These are phyloP conservation scores for Recurvirostra avosetta DNA, from an alignment of 2,113 vertebrate species.

Conservation along the genomic window DNA sequence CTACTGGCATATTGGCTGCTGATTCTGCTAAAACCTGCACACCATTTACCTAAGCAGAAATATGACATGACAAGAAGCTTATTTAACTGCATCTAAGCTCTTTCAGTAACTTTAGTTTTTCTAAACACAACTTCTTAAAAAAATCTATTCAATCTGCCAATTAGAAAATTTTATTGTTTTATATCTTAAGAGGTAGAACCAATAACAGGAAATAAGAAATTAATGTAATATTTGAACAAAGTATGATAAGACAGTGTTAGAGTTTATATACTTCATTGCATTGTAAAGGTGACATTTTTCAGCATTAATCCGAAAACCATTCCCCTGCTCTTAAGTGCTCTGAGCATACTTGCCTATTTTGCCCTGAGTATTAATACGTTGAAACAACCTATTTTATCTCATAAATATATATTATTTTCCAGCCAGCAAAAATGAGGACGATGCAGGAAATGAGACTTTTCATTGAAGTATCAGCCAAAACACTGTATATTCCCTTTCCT, in stretches of 20 bases:
- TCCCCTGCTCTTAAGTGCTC: background rate
- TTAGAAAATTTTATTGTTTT: background rate
- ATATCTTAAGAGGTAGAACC: background rate
- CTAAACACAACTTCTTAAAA: conserved; percentile 19
- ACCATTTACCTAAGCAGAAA: conserved; percentile 80
- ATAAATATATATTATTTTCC: background rate
- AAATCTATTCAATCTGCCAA: background rate
- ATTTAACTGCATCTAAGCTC: conserved; percentile 77
- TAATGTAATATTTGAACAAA: background rate
- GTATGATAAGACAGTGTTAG: background rate
- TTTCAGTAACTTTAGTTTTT: conserved; percentile 79
- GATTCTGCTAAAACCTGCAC: conserved; percentile 81
- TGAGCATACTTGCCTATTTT: background rate
- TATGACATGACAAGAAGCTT: conserved; percentile 81
- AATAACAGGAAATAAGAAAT: background rate
- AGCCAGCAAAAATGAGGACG: conserved; percentile 10
- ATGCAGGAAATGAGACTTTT: background rate
- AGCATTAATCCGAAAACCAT: background rate
- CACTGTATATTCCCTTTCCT: background rate
- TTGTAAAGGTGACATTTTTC: background rate
- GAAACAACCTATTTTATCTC: background rate
- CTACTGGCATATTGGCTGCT: conserved; percentile 78
- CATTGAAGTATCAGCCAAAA: background rate
- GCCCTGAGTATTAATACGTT: background rate
- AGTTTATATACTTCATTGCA: background rate